phyloP scores from a whole-genome alignment of 2,113 vertebrate species.

The Salvelinus namaycush region DNA sequence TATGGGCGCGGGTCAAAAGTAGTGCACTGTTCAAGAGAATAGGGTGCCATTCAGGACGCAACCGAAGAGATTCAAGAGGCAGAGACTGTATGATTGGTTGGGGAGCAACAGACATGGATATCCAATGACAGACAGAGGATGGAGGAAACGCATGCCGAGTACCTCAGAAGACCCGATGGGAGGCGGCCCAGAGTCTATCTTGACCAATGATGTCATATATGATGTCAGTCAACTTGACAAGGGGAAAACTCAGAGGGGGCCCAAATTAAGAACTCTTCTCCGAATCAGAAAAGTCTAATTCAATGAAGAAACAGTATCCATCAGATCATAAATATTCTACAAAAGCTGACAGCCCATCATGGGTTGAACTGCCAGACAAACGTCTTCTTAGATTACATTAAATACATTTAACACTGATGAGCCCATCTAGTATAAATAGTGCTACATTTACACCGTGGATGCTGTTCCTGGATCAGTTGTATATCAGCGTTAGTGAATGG shows the following conservation, averaged over 20 bases:
- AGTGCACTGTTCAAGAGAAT: too few relatives aligned
- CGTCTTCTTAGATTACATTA: not conserved
- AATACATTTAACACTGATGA: not conserved
- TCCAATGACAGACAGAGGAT: not conserved
- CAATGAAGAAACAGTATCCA: not conserved
- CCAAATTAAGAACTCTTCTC: not conserved
- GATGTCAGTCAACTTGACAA: not conserved
- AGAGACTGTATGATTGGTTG: constrained; percentile 38
- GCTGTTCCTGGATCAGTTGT: not conserved
- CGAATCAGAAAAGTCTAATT: not conserved
- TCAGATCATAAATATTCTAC: not conserved
- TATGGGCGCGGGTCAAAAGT: too few relatives aligned
- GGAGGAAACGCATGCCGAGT: not conserved
- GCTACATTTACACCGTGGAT: not conserved
- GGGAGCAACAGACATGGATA: not conserved
- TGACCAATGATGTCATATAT: not conserved
- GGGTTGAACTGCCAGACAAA: not conserved
- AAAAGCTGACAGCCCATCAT: not conserved
- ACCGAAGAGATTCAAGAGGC: not conserved
- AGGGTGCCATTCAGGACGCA: too few relatives aligned
- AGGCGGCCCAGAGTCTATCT: not conserved
- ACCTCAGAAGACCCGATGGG: not conserved
- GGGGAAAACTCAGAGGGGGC: not conserved
- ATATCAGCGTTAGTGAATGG: not conserved
- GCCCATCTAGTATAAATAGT: not conserved